A percentile compares a stretch with the other conserved stretches of the same genome.
Evolutionary conservation across 23 tunicate genomes (phyloP).

Genomic region (Trididemnum miniatum): DNA sequence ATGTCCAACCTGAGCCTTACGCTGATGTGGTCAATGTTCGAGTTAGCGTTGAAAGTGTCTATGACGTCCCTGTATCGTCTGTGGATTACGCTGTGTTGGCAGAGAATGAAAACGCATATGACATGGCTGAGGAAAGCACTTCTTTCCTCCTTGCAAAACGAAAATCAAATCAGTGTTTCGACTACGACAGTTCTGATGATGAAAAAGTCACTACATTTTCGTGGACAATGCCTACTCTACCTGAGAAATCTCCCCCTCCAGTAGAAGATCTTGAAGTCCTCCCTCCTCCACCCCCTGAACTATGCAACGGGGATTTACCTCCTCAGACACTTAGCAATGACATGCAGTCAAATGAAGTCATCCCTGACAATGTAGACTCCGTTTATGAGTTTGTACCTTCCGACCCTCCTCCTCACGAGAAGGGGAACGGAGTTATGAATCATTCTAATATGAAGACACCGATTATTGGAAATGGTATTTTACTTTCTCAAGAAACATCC

Average conservation of each 20-base stretch:
- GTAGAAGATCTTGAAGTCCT: background rate
- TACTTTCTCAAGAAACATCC: background rate
- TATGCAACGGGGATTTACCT: slow-evolving; percentile 3
- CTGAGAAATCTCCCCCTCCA: background rate
- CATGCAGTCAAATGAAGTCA: background rate
- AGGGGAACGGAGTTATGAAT: background rate
- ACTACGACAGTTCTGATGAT: slow-evolving; percentile 4
- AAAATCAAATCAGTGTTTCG: background rate
- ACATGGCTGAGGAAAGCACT: slow-evolving; percentile 1
- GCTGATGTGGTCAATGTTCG: background rate
- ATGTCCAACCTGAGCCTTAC: too few relatives aligned
- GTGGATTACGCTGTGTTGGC: background rate
- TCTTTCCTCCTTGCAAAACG: background rate
- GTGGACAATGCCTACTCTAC: background rate
- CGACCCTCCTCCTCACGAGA: background rate
- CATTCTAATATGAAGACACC: background rate
- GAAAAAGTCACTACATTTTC: slow-evolving; percentile 3
- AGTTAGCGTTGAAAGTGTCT: background rate
- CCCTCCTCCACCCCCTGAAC: slow-evolving; percentile 20
- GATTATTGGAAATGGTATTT: background rate
- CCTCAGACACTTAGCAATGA: background rate
- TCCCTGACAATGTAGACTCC: background rate
- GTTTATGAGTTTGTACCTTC: background rate
- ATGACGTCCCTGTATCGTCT: background rate
- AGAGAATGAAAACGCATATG: slow-evolving; percentile 7